Base-by-base conservation (phyloP, 2,113 vertebrate species). In the Bubo scandiacus region DNA sequence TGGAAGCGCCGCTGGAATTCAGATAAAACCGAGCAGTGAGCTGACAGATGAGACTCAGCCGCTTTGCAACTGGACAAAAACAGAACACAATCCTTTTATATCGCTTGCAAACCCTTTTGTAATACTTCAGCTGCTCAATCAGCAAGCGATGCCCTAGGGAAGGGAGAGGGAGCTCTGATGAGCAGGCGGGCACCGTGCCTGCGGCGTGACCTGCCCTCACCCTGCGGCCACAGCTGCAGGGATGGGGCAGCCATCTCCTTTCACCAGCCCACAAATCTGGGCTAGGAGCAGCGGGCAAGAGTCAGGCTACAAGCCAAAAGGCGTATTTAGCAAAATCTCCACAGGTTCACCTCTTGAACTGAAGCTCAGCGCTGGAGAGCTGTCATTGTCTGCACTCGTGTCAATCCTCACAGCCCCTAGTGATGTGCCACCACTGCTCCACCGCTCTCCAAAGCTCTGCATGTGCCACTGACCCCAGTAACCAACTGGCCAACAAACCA, bases 111-210 rank as follows among this genome's bases (percentile, higher is more conserved):
- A 30, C 8, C 61, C 73, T 58, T 67, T 14, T 29, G 40, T 49
- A 9, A 55, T 3, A 11, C 49, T n/a, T 45, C 15, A 34, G 73
- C 38, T 12, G 54, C 79, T 67, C 42, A 9, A 6, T 11, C 12
- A 16, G 66, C 32, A 12, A 40, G 14, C 2, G 30, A 5, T 11
- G 47, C 52, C 36, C 4, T 5, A 2, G 79, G 61, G 72, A 12
- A 62, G 55, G 51, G 55, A 43, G 14, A 23, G 15, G 29, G 49
- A 42, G 22, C 30, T 40, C 15, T 7, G 51, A 25, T 1, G 62
- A 21, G 45, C 3, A 0, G 42, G 22, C 3, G 6, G 42, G 55
- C 55, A 2, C 49, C 0, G 22, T 15, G 27, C 7, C 0, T 1
- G 58, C 1, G 2, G 43, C 21, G 30, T 9, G 45, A 38, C 45